These are phyloP conservation scores for Pyrocephalus nanus DNA, from an alignment of 2,797 vertebrate genomes.

Conservation along the genomic window DNA sequence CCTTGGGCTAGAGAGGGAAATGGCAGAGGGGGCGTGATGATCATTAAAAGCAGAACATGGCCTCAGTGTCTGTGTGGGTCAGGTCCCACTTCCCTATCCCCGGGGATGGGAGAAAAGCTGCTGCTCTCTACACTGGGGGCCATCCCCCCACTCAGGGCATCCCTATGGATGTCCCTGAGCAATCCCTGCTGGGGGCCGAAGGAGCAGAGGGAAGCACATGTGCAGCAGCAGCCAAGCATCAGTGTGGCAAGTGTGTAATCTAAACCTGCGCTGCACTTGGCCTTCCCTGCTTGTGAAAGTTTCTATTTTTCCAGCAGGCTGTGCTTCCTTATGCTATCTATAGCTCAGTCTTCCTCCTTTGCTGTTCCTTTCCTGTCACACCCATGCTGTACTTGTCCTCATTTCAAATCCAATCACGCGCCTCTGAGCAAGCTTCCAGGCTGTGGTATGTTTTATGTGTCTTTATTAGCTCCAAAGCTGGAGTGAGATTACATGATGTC, in stretches of 20 bases:
- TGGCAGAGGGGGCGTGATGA: neutral
- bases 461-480: conserved; percentile 65
- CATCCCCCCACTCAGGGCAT: neutral
- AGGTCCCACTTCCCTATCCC: neutral
- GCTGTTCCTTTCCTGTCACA: neutral
- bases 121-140: neutral
- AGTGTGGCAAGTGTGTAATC: accelerated
- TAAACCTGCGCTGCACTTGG: neutral
- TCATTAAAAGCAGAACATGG: neutral
- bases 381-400: neutral
- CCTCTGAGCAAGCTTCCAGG: conserved; percentile 35
- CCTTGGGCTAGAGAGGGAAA: neutral
- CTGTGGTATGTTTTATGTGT: conserved; percentile 33
- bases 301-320: neutral
- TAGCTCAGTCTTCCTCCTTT: neutral
- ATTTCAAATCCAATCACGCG: neutral
- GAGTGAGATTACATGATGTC: conserved; percentile 69
- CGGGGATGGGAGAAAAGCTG: neutral
- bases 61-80: neutral
- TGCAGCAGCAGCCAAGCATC: neutral
- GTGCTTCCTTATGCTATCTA: neutral
- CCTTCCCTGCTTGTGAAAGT: neutral
- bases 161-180: accelerated
- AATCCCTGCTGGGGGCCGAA: accelerated
- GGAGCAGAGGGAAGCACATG: neutral